phyloP scores from a whole-genome alignment of 2,888 invertebrate species.

The Callyntrura guangdongensis region DNA sequence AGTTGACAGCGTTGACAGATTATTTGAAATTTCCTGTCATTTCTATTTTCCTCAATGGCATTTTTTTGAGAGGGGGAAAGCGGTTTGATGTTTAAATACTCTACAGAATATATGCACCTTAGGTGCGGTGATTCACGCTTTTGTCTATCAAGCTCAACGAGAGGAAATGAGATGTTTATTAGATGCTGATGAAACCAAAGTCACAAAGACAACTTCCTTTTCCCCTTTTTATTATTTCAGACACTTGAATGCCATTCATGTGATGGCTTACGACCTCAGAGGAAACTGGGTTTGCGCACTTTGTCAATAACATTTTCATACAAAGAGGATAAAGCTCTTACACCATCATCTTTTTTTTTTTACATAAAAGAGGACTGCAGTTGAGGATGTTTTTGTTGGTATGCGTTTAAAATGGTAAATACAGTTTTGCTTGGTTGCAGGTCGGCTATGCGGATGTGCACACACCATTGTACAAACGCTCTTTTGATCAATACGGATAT shows the following conservation, averaged over 20 bases:
- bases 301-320: background rate
- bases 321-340: too few relatives aligned
- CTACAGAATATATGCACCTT: constrained; percentile 46
- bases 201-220: constrained; percentile 29
- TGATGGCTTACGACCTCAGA: constrained; percentile 77
- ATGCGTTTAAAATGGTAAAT: constrained; percentile 3
- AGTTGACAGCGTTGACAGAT: too few relatives aligned
- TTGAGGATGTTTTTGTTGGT: constrained; percentile 2
- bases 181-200: too few relatives aligned
- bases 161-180: too few relatives aligned
- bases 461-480: constrained; percentile 93
- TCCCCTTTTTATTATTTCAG: constrained; percentile 42
- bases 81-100: background rate
- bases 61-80: constrained; percentile 7
- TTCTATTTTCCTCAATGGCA: background rate
- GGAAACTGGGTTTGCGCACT: constrained; percentile 76
- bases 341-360: constrained; percentile 5
- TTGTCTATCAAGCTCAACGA: background rate
- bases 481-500: constrained; percentile 94
- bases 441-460: constrained; percentile 97
- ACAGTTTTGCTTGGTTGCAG: constrained; percentile 87
- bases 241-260: constrained; percentile 75
- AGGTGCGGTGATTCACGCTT: background rate
- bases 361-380: constrained; percentile 23
- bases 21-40: constrained; percentile 16